phyloP scores from a whole-genome alignment of 2,113 vertebrate genomes.

The Halcyon malimbica region DNA sequence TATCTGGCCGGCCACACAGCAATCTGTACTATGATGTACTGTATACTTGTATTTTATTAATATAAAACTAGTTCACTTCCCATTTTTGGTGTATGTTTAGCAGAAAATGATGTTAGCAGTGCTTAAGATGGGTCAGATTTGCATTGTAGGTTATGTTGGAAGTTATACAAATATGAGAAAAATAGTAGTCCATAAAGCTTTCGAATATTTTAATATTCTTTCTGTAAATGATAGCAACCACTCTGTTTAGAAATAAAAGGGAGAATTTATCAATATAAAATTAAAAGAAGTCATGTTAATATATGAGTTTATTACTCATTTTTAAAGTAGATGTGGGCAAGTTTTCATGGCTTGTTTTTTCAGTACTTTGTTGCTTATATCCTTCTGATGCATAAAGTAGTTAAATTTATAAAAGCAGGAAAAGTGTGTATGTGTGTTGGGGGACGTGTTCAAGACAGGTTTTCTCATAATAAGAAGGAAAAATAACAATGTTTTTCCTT shows the following conservation, averaged over 20 bases:
- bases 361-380: background rate
- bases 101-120: background rate
- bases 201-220: background rate
- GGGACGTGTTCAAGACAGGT: background rate
- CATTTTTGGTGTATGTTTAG: background rate
- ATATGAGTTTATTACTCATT: background rate
- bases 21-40: background rate
- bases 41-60: background rate
- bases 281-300: background rate
- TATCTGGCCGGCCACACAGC: background rate
- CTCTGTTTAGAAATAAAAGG: background rate
- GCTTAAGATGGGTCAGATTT: background rate
- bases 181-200: background rate
- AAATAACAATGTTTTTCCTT: background rate
- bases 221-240: background rate
- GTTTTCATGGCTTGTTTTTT: background rate
- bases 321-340: background rate
- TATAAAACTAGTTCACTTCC: background rate
- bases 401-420: background rate
- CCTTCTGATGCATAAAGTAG: background rate
- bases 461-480: background rate
- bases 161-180: background rate
- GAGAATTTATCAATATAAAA: background rate
- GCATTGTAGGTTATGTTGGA: rapidly evolving
- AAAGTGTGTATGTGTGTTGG: background rate